A percentile compares a stretch with the other conserved stretches of the same genome.
Conservation (phyloP, 2,797 vertebrate species). For the Clarias fuscus region DNA sequence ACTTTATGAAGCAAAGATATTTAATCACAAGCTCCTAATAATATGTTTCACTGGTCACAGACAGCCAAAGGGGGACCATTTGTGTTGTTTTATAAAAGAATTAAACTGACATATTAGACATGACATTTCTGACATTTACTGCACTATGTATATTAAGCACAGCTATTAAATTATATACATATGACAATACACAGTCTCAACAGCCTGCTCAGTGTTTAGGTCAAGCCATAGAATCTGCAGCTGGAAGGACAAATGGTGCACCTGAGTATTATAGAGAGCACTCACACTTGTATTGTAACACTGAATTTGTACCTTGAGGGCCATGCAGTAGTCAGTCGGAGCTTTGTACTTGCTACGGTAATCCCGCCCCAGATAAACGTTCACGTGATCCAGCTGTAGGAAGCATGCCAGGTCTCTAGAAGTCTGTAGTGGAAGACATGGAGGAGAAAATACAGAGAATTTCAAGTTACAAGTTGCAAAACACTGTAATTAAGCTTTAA, state of each 20-base stretch:
- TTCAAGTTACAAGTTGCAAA: background rate
- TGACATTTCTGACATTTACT: too few relatives aligned
- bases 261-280: background rate
- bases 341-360: conserved; percentile 98
- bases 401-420: conserved; percentile 96
- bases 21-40: too few relatives aligned
- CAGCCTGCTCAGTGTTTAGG: background rate
- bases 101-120: too few relatives aligned
- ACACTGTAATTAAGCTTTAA: background rate
- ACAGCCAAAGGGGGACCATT: too few relatives aligned
- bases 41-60: too few relatives aligned
- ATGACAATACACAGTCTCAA: background rate
- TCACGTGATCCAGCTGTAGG: conserved; percentile 95
- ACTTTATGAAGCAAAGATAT: too few relatives aligned
- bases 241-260: background rate
- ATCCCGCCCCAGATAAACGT: conserved; percentile 94
- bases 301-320: conserved; percentile 83
- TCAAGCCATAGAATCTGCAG: background rate
- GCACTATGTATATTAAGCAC: too few relatives aligned
- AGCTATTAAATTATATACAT: background rate
- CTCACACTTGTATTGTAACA: background rate
- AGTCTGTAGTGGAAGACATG: conserved; percentile 70
- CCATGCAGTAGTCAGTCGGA: conserved; percentile 94
- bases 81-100: too few relatives aligned
- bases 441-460: conserved; percentile 15